Conservation (phyloP, 2,113 vertebrate genomes). For the Triplophysa rosa region DNA sequence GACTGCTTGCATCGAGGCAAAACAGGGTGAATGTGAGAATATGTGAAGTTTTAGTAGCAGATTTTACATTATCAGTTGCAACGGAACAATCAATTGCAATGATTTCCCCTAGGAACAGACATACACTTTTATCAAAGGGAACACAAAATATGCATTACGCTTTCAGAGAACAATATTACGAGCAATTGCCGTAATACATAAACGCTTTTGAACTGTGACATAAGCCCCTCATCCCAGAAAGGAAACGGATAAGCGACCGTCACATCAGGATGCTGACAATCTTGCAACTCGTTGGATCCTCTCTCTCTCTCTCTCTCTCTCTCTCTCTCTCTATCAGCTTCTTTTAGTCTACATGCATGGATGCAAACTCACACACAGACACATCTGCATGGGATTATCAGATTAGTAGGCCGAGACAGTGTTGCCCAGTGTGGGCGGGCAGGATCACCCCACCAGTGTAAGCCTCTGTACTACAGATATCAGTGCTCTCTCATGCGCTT, state of each 20-base stretch:
- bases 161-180: background rate
- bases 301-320: background rate
- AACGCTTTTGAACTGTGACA: constrained; percentile 19
- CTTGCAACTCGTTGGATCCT: constrained; percentile 2
- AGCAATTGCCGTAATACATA: constrained; percentile 1
- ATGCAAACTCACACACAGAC: constrained; percentile 52
- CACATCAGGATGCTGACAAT: constrained; percentile 2
- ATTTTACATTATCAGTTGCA: constrained; percentile 23
- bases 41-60: background rate
- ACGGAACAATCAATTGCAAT: background rate
- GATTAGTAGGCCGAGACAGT: constrained; percentile 72
- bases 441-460: constrained; percentile 44
- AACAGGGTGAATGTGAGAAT: background rate
- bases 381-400: constrained; percentile 75
- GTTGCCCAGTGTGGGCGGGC: constrained; percentile 46
- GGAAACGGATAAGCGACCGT: constrained; percentile 13
- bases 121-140: background rate
- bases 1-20: constrained; percentile 1
- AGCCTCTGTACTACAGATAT: constrained; percentile 34
- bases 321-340: background rate
- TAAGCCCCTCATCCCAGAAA: background rate
- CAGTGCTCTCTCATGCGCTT: constrained; percentile 25
- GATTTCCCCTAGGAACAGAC: background rate
- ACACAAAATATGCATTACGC: background rate
- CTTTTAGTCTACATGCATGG: constrained; percentile 46